phyloP scores from a whole-genome alignment of 2,113 vertebrate genomes.

The Fregata magnificens region DNA sequence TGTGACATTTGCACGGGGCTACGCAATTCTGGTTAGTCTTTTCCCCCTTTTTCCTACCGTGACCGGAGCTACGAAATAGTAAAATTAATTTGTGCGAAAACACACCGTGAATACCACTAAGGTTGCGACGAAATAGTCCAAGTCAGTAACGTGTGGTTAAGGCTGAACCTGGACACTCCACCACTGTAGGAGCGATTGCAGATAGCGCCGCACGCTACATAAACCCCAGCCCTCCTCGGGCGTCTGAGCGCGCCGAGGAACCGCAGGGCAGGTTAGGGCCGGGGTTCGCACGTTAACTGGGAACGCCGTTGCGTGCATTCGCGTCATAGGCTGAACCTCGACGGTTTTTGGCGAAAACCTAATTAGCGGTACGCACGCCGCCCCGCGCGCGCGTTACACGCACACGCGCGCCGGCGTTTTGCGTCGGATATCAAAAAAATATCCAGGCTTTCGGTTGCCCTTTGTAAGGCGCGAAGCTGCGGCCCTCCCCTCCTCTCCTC shows the following conservation, averaged over 20 bases:
- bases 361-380: neutral
- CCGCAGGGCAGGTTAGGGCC: neutral
- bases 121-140: neutral
- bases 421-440: slow-evolving; percentile 64
- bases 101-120: neutral
- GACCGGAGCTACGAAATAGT: neutral
- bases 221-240: neutral
- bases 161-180: neutral
- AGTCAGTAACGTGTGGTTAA: neutral
- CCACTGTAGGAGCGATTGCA: neutral
- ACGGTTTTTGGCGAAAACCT: slow-evolving; percentile 11
- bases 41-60: neutral
- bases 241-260: neutral
- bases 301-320: neutral
- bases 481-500: slow-evolving; percentile 91
- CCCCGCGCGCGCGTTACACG: neutral
- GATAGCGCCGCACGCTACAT: neutral
- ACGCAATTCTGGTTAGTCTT: neutral
- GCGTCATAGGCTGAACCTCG: neutral
- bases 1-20: neutral
- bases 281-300: neutral
- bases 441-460: slow-evolving; percentile 80
- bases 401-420: neutral
- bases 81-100: slow-evolving; percentile 4
- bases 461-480: slow-evolving; percentile 94